Percentiles rank a stretch among this genome's conserved stretches.
Evolutionary conservation across 2,888 invertebrate species (phyloP).

Genomic region (Drosophila rubida): DNA sequence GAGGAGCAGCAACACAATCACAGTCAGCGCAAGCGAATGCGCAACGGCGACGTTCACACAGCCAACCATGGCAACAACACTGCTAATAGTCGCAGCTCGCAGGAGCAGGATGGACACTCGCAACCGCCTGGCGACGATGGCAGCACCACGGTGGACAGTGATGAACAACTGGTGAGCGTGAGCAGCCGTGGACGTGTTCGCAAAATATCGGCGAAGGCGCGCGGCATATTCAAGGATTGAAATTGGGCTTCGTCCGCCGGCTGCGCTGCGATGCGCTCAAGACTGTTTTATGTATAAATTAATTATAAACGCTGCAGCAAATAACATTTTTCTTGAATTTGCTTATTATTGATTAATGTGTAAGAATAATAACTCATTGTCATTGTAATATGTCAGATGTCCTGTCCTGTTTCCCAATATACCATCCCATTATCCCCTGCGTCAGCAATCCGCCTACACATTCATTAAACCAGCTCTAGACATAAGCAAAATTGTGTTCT

Average conservation of each 20-base stretch:
- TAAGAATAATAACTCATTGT: conserved; percentile 64
- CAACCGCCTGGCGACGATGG: conserved; percentile 30
- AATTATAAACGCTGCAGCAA: conserved; percentile 54
- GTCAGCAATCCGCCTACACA: neutral
- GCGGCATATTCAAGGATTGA: conserved; percentile 87
- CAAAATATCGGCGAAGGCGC: conserved; percentile 92
- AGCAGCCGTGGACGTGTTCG: conserved; percentile 94
- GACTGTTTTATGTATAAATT: conserved; percentile 78
- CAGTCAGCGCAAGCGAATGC: conserved; percentile 57
- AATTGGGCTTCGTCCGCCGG: conserved; percentile 37
- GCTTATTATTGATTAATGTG: conserved; percentile 79
- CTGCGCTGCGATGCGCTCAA: conserved; percentile 43
- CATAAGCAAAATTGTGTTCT: conserved; percentile 46
- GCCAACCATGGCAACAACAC: conserved; percentile 1
- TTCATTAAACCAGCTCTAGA: conserved; percentile 14
- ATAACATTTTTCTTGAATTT: conserved; percentile 52
- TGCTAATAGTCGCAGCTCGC: conserved; percentile 36
- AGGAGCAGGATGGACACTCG: conserved; percentile 37
- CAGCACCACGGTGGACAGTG: conserved; percentile 71
- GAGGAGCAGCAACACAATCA: conserved; percentile 78
- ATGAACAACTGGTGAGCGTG: conserved; percentile 86
- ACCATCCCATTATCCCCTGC: conserved; percentile 18
- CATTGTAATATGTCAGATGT: conserved; percentile 55
- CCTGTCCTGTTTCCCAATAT: conserved; percentile 16
- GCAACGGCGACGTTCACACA: conserved; percentile 62